These are phyloP conservation scores for Leptopilina boulardi DNA, from an alignment of 1,140 invertebrate genomes.

Conservation along the genomic window DNA sequence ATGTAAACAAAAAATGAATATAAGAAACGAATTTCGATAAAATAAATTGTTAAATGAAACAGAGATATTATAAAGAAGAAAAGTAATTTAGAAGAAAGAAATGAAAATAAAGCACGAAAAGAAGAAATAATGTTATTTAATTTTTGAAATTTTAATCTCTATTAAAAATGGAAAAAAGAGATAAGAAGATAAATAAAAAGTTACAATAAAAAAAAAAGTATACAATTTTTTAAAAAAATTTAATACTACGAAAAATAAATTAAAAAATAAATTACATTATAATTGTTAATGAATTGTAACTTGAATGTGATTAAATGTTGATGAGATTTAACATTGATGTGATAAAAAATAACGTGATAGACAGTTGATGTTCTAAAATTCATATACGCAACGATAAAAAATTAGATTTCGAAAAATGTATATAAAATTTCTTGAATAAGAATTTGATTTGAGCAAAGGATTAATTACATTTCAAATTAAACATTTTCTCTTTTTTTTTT, in stretches of 20 bases:
- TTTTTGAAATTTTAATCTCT: no score
- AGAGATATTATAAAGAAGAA: no score
- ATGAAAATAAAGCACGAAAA: no score
- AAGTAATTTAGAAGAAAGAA: no score
- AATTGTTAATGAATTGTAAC: neutral
- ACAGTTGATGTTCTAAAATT: constrained; percentile 7
- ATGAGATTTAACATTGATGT: constrained; percentile 14
- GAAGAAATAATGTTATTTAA: no score
- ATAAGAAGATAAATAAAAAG: no score
- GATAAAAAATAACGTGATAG: constrained; percentile 3
- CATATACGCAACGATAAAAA: neutral
- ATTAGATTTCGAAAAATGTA: neutral
- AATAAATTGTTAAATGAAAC: no score
- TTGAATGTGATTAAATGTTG: constrained; percentile 8
- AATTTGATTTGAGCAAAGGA: neutral
- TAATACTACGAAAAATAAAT: neutral
- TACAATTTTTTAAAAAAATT: neutral
- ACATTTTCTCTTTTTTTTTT: neutral
- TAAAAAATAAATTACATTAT: neutral
- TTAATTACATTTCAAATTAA: neutral
- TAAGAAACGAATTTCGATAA: no score
- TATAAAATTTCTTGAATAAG: neutral
- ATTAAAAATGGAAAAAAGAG: no score
- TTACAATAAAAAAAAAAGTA: neutral
- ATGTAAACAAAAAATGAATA: no score